Base-by-base conservation (phyloP, 2,113 vertebrate species). In the Amazona vittata region DNA sequence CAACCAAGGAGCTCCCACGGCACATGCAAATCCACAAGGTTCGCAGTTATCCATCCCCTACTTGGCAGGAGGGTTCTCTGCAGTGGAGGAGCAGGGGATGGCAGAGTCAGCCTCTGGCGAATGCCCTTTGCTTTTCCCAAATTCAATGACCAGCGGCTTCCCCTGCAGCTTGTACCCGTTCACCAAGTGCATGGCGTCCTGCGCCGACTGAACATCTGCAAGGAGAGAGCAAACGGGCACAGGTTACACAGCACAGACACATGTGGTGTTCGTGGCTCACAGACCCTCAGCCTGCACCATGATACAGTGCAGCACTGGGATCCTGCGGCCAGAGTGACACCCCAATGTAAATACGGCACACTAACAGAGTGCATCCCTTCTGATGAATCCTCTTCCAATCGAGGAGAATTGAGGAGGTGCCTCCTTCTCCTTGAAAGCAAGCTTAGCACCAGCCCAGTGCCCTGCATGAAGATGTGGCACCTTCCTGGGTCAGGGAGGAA, bases 81-180 rank as follows among this genome's bases (percentile, higher is more conserved):
- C 84, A 80, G 94, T 89, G 79, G 93, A 90, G 31, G 83, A 84
- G 62, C 60, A 60, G 47, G 70, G 31, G 31, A 26, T 39, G 41
- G 92, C 41, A 68, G 81, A 20, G 20, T 92, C 93, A 79, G 83
- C 33, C 68, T 95, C 35, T 60, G 90, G 57, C 1, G 1, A 44
- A 25, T 89, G 94, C 31, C 92, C 94, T 94, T 97, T 98, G 82
- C 97, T 98, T 33, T 97, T 98, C 88, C 98, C 99, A 97, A 99
- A 99, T 90, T 99, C 99, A 5, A 99, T 98, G 84, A 99, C 98
- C 93, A 99, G 62, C 2, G 99, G 98, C 96, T 98, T 99, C 63
- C 98, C 99, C 75, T 97, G 97, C 59, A 99, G 97, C 44, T 94
- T 97, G 97, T 99, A 99, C 49, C 99, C 99, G 0, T 99, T 98